Evolutionary conservation across 2,888 invertebrate species (phyloP), one percentile per base, ranked within the genome.

Genomic region (Thumatha senex): DNA sequence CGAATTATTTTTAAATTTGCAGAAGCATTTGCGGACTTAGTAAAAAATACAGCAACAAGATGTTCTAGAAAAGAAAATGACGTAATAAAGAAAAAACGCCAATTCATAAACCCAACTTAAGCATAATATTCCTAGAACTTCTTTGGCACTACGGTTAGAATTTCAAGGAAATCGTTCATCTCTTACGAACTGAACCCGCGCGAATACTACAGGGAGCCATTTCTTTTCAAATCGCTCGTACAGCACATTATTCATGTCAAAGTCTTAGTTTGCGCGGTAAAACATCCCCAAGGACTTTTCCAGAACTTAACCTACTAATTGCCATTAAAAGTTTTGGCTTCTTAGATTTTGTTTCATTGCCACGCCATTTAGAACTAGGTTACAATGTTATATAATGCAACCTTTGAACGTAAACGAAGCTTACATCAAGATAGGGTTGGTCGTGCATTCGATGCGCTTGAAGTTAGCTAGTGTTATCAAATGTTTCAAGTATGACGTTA

Each of bases 201-300:
- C 7, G 14, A 56, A 51, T 46, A 51, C 61, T 52, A 54, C 49
- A 18, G 58, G 51, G 61, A 63, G 54, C 48, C 5, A 61, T 67
- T 53, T 51, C 56, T 63, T 54, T 58, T 56, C 54, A 58, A 66
- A 66, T 70, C 63, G 57, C 63, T 63, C 75, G 76, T 72, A 56
- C 56, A 49, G 56, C 54, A 63, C 76, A 76, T 82, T 74, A 79
- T 65, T 82, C 76, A 79, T 76, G 61, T 59, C 67, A 57, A 59
- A 64, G 63, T 64, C 57, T 64, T 60, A 56, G 61, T 66, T 66
- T 62, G 63, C 51, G 54, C 57, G 61, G 54, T 55, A 56, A 59
- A 58, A 69, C 68, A 61, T 46, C 55, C 55, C 56, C 40, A 50
- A 51, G 60, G 60, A 61, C 61, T 58, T 66, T 65, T 29, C 40